A percentile compares a stretch with the other conserved stretches of the same genome.
phyloP scores from a whole-genome alignment of 92 coral and sea anemone species.

The Palythoa heliodiscus region DNA sequence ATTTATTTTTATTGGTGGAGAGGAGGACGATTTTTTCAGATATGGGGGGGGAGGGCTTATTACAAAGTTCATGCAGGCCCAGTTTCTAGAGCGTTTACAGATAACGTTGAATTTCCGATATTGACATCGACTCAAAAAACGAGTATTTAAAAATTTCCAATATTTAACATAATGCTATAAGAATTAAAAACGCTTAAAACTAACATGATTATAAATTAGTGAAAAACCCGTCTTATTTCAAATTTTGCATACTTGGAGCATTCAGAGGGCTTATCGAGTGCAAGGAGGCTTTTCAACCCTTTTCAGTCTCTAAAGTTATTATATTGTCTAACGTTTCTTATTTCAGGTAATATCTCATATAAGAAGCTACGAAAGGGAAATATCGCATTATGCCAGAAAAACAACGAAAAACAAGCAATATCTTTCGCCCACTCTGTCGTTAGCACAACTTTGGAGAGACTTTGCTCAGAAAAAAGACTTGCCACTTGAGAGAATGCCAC shows the following conservation, averaged over 20 bases:
- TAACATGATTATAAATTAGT: not conserved
- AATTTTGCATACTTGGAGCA: constrained; percentile 7
- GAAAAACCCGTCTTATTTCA: not conserved
- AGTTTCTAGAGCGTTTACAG: not conserved
- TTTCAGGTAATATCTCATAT: constrained; percentile 37
- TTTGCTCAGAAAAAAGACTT: constrained; percentile 35
- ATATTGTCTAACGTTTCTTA: not conserved
- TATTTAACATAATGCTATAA: not conserved
- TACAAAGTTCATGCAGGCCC: not conserved
- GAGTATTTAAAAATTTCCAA: too few relatives aligned
- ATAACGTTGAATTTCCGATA: constrained; percentile 12
- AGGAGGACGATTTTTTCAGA: not conserved
- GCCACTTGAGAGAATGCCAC: constrained; percentile 16
- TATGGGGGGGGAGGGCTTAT: not conserved
- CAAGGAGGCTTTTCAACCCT: not conserved
- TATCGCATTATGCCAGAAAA: constrained; percentile 41
- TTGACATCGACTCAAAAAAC: constrained; percentile 9
- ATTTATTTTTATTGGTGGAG: not conserved
- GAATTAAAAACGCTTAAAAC: not conserved
- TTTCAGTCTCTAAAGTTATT: not conserved
- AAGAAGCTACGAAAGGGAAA: constrained; percentile 31
- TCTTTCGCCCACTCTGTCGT: constrained; percentile 37
- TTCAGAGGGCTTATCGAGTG: constrained; percentile 2
- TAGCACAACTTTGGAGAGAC: constrained; percentile 42
- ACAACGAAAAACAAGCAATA: constrained; percentile 35